phyloP scores from a whole-genome alignment of 1,140 invertebrate genomes.

The Hypsibius dujardini region DNA sequence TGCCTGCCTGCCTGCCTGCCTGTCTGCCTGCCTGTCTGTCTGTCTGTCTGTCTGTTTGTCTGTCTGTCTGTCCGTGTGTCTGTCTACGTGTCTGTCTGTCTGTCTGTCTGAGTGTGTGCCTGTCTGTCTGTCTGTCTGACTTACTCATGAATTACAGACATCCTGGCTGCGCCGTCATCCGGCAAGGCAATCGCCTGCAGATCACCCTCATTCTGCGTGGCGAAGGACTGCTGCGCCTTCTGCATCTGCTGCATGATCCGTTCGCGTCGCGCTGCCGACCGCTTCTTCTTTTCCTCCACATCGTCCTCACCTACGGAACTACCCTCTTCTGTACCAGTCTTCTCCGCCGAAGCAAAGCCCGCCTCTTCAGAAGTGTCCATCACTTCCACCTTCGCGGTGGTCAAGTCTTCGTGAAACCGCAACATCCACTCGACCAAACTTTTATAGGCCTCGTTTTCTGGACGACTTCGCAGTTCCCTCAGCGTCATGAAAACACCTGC shows the following conservation, averaged over 20 bases:
- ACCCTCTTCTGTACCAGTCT: not conserved
- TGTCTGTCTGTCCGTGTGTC: no score
- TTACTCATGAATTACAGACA: not conserved
- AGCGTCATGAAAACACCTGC: conserved; percentile 17
- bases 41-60: no score
- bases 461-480: not conserved
- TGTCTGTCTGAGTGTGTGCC: no score
- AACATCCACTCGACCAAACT: not conserved
- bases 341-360: conserved; percentile 16
- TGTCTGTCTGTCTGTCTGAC: not conserved
- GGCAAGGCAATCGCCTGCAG: not conserved
- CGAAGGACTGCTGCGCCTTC: conserved; percentile 78
- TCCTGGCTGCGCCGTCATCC: not conserved
- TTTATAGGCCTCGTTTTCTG: not conserved
- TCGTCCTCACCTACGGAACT: conserved; percentile 32
- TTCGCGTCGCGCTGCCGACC: conserved; percentile 58
- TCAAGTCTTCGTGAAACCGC: not conserved
- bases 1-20: no score
- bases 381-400: not conserved
- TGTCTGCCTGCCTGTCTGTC: no score
- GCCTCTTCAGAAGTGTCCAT: not conserved
- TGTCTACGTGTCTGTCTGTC: no score
- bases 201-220: conserved; percentile 31
- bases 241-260: conserved; percentile 85
- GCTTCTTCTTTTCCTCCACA: conserved; percentile 57